Base-by-base conservation (phyloP, 2,113 vertebrate species). In the Pygoscelis antarcticus region DNA sequence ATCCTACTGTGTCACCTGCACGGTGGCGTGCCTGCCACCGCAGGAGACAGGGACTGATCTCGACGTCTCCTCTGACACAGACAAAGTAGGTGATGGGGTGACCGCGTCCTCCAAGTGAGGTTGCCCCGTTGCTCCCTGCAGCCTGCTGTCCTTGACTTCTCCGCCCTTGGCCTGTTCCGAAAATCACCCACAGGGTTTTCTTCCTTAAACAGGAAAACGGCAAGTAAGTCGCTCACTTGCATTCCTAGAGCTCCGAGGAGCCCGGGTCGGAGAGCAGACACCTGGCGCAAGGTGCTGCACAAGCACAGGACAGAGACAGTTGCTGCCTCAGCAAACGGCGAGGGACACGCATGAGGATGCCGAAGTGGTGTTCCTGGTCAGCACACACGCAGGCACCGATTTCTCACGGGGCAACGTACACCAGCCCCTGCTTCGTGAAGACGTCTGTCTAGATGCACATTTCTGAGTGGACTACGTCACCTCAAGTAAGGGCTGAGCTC, bases 221-320 rank as follows among this genome's bases (percentile, higher is more conserved):
- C 20, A 36, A 77, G 6, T 10, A 44, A 26, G 8, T 4, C 6
- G 14, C 30, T 20, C 34, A 2, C 49, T 52, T 13, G 1, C 11
- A 4, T 13, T 36, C n/a, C 22, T 32, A 55, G 57, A 30, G 15
- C 47, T 15, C 6, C 0, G 10, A 44, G 30, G 27, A 49, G 22
- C 19, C 25, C 1, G 0, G 38, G 32, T 8, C 2, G 2, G 51
- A 34, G 57, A 22, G 26, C 40, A 40, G 70, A 16, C 29, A 19
- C 5, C 19, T 1, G 0, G 30, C 4, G 3, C 16, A 9, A 3
- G 19, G 30, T 9, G 36, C 68, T 58, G 57, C n/a, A 10, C 44
- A 36, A 29, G 34, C 57, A 22, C 62, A 7, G 26, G 34, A 18
- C 40, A 22, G 60, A 44, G 40, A 4, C 17, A 25, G 44, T 3